A percentile compares a stretch with the other conserved stretches of the same genome.
Conservation (phyloP, 2,797 vertebrate genomes). For the Carduelis carduelis region DNA sequence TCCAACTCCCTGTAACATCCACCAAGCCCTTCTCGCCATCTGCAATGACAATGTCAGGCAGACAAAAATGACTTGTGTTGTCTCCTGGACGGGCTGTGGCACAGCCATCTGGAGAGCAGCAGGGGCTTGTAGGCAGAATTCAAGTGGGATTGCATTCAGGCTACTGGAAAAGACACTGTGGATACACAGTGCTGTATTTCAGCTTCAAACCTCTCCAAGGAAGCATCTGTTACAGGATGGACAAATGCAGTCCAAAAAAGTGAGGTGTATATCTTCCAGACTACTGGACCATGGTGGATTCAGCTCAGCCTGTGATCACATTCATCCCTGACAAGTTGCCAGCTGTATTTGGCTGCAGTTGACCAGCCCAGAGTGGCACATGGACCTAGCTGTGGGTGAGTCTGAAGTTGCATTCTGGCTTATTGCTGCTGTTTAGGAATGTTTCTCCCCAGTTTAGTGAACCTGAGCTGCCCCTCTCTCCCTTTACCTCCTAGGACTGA, state of each 20-base stretch:
- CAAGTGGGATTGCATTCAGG: background rate
- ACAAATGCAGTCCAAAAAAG: background rate
- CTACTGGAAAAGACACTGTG: background rate
- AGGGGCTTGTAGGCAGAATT: background rate
- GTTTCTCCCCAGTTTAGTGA: background rate
- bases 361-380: background rate
- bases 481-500: too few species aligned
- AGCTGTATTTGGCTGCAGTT: background rate
- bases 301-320: background rate
- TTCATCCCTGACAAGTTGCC: background rate
- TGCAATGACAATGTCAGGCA: background rate
- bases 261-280: background rate
- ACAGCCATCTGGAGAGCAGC: background rate
- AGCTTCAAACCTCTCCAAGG: background rate
- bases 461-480: background rate
- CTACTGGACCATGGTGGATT: background rate
- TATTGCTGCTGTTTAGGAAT: background rate
- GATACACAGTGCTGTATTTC: background rate
- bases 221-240: background rate
- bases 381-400: background rate
- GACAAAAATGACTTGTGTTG: background rate
- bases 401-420: background rate
- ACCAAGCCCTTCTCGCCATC: background rate
- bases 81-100: background rate
- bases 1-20: background rate